phyloP scores from a whole-genome alignment of 2,888 invertebrate genomes.

The Monochamus alternatus region DNA sequence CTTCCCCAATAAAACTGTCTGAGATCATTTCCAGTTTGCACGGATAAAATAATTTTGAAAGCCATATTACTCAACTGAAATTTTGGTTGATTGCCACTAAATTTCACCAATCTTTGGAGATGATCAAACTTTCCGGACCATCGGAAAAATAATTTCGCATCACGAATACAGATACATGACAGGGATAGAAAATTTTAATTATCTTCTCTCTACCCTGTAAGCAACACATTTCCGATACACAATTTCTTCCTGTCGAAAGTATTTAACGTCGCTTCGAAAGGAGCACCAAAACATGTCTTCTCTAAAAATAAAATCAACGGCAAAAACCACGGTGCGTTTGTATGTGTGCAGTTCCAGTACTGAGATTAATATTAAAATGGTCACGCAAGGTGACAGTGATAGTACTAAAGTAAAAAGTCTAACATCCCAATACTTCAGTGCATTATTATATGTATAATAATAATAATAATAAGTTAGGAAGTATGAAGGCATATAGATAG shows the following conservation, averaged over 20 bases:
- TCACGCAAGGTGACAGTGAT: conserved; percentile 69
- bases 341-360: conserved; percentile 63
- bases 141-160: too few species aligned
- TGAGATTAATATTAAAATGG: conserved; percentile 70
- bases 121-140: background rate
- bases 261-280: background rate
- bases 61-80: background rate
- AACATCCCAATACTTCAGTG: conserved; percentile 72
- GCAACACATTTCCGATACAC: too few species aligned
- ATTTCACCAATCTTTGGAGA: background rate
- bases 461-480: conserved; percentile 70
- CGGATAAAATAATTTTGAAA: background rate
- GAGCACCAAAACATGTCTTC: background rate
- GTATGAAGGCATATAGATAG: conserved; percentile 72
- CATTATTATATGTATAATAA: conserved; percentile 69
- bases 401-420: conserved; percentile 72
- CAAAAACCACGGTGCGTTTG: conserved; percentile 31
- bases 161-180: too few species aligned
- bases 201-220: too few species aligned
- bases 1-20: conserved; percentile 33
- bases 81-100: conserved; percentile 1
- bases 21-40: conserved; percentile 14
- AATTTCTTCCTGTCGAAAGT: too few species aligned
- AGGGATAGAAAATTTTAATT: too few species aligned
- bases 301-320: background rate